Conservation (phyloP, 2,797 vertebrate genomes). For the Amniataba percoides region DNA sequence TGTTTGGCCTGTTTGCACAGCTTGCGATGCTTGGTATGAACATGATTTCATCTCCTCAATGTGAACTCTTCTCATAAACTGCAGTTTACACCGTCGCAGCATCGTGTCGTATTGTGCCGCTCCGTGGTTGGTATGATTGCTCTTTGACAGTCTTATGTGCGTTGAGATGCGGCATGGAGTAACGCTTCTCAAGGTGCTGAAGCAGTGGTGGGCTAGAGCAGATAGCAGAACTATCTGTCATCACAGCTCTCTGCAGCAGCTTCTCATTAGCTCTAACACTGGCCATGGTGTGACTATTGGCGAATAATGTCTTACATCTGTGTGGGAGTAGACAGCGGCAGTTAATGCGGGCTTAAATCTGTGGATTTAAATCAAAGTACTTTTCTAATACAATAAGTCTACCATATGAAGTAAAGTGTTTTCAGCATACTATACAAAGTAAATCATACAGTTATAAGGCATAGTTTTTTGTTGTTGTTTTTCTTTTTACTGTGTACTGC, state of each 20-base stretch:
- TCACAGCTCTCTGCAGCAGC: constrained; percentile 7
- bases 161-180: constrained; percentile 26
- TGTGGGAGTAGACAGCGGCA: not conserved
- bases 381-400: not conserved
- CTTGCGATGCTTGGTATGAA: constrained; percentile 13
- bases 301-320: not conserved
- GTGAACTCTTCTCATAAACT: constrained; percentile 36
- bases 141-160: constrained; percentile 42
- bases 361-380: not conserved
- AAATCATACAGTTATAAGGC: not conserved
- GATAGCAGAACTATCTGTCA: constrained; percentile 7
- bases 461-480: too few species aligned
- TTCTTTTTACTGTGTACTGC: not conserved
- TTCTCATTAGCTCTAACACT: not conserved
- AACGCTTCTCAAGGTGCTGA: constrained; percentile 24
- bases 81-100: constrained; percentile 27
- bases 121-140: constrained; percentile 52
- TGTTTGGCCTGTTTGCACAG: constrained; percentile 25
- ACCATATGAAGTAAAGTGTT: not conserved
- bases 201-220: constrained; percentile 14
- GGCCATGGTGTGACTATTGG: not conserved
- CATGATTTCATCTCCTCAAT: constrained; percentile 16
- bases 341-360: not conserved
- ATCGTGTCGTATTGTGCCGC: constrained; percentile 38
- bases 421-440: not conserved